Base-by-base conservation (phyloP, 2,113 vertebrate genomes). In the Platanista minor region DNA sequence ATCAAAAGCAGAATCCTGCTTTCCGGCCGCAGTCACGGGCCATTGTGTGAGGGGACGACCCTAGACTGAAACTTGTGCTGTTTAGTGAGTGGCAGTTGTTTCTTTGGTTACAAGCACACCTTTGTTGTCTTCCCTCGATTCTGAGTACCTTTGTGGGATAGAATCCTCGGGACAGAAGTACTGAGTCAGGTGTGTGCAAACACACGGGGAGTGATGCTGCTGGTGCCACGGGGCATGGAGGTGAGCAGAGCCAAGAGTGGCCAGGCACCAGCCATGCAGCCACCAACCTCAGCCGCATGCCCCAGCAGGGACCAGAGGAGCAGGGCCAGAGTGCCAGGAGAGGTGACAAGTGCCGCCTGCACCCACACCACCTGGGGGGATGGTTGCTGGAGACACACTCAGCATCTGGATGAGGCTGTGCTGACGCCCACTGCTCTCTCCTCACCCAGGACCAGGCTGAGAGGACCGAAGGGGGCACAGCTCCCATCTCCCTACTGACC, bases 11-110 rank as follows among this genome's bases (percentile, higher is more conserved):
- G 74, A n/a, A n/a, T n/a, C 52, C 49, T 75, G 66, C 13, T 7
- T 52, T 36, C 64, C 10, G 3, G 31, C 5, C 3, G 4, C 61
- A 87, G n/a, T 31, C 49, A 12, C 0, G 1, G 3, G 36, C 57
- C n/a, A 4, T 10, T 11, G 3, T 36, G 49, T 46, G n/a, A 64
- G 33, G 13, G 7, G 7, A 39, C 3, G 2, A 41, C 3, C 31
- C 36, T 83, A 31, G 21, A 36, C 49, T 57, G 25, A 27, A 54
- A 6, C 15, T 59, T 52, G 27, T 67, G 17, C 25, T 23, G 8
- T 59, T 27, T 21, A 7, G 29, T 29, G 59, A 43, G 4, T 43
- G 20, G 10, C 7, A 17, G 54, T 33, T 2, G 20, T 82, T 75
- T 54, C 66, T 89, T 62, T 69, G 49, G 52, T 15, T 17, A 54